Conservation (phyloP, 2,113 vertebrate genomes). For the Serinus canaria region DNA sequence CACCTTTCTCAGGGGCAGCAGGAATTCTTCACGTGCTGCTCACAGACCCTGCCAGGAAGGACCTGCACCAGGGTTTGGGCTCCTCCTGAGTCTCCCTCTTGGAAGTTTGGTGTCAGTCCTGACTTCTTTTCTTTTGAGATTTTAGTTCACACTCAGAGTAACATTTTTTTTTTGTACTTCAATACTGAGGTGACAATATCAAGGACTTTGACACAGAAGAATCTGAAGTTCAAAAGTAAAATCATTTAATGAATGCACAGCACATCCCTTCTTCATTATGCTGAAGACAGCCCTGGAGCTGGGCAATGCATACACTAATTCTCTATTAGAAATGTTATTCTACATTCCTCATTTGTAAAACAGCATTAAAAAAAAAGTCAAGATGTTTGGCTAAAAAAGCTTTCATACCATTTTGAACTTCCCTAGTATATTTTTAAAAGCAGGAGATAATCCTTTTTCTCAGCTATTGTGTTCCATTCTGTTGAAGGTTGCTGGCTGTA, state of each 20-base stretch:
- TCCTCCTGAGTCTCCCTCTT: not conserved
- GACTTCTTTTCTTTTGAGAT: not conserved
- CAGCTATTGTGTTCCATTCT: slow-evolving; percentile 72
- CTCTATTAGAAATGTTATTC: slow-evolving; percentile 68
- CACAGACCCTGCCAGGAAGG: not conserved
- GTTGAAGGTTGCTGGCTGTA: slow-evolving; percentile 69
- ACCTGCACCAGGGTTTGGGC: not conserved
- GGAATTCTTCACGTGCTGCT: accelerated
- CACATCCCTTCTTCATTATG: slow-evolving; percentile 68
- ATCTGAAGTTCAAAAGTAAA: slow-evolving; percentile 70
- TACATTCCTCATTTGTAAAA: slow-evolving; percentile 65
- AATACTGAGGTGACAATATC: not conserved
- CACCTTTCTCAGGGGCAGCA: not conserved
- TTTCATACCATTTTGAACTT: slow-evolving; percentile 67
- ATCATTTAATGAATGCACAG: slow-evolving; percentile 70
- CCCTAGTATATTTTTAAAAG: slow-evolving; percentile 66
- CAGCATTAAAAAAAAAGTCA: not conserved
- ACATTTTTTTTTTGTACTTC: slow-evolving; percentile 3
- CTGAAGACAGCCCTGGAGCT: slow-evolving; percentile 57
- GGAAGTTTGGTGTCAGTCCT: not conserved
- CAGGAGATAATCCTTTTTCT: slow-evolving; percentile 70
- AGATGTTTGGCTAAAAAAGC: slow-evolving; percentile 53
- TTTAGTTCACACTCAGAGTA: slow-evolving; percentile 9
- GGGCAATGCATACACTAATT: slow-evolving; percentile 65
- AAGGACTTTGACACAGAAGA: slow-evolving; percentile 58